Percentiles rank a stretch among this genome's conserved stretches.
Evolutionary conservation across 2,113 vertebrate species (phyloP).

Genomic region (Brienomyrus brachyistius): DNA sequence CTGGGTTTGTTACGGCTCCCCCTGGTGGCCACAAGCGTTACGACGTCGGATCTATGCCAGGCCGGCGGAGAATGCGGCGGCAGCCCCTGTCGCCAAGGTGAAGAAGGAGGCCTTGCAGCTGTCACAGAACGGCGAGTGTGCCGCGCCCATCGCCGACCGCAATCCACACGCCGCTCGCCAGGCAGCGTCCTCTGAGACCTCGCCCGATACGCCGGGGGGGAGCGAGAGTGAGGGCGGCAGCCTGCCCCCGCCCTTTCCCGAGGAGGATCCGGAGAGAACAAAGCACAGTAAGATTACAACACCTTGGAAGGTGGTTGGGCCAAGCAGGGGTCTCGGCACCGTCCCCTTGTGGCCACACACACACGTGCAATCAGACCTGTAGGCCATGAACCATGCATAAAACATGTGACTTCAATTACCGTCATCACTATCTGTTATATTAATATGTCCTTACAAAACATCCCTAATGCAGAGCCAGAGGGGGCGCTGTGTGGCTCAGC

Average conservation of each 20-base stretch:
- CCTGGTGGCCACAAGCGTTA: neutral
- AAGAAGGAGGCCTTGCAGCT: conserved; percentile 65
- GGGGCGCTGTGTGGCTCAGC: neutral
- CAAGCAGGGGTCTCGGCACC: neutral
- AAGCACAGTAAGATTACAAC: conserved; percentile 85
- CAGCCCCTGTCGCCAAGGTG: conserved; percentile 79
- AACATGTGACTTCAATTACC: neutral
- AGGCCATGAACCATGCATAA: neutral
- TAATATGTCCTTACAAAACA: neutral
- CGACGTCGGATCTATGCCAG: conserved; percentile 46
- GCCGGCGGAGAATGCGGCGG: conserved; percentile 70
- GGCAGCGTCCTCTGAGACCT: conserved; percentile 52
- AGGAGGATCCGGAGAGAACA: conserved; percentile 85
- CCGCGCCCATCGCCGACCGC: conserved; percentile 55
- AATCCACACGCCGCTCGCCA: conserved; percentile 51
- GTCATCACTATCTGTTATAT: neutral
- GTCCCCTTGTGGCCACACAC: neutral
- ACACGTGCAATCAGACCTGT: neutral
- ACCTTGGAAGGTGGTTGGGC: conserved; percentile 19
- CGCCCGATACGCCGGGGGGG: conserved; percentile 42
- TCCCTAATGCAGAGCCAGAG: neutral
- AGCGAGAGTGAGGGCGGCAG: conserved; percentile 57
- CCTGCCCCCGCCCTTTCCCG: conserved; percentile 58
- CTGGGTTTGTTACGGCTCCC: neutral
- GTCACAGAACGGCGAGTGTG: conserved; percentile 74